Conservation (phyloP, 1,140 invertebrate genomes). For the Hyles vespertilio region DNA sequence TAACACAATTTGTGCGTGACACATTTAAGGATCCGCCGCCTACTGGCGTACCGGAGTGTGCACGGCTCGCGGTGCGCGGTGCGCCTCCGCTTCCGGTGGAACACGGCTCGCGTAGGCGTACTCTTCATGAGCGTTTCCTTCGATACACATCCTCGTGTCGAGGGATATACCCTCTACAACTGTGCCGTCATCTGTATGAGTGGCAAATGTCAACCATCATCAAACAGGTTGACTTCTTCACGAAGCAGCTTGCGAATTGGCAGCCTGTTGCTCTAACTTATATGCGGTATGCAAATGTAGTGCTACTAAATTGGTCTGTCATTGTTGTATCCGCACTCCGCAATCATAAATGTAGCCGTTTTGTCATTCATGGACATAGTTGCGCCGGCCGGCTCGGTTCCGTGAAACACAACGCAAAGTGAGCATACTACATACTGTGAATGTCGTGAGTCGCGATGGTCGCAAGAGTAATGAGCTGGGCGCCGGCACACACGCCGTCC, state of each 20-base stretch:
- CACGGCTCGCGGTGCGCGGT: constrained; percentile 26
- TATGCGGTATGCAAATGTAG: constrained; percentile 33
- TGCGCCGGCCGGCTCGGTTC: constrained; percentile 17
- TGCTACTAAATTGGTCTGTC: constrained; percentile 34
- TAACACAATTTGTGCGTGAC: not conserved
- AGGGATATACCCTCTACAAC: constrained; percentile 11
- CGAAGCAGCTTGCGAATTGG: not conserved
- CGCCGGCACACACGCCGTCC: no score
- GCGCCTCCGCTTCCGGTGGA: constrained; percentile 62
- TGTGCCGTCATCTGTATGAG: no score
- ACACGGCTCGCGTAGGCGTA: constrained; percentile 44
- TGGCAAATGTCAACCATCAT: no score
- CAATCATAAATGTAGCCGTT: constrained; percentile 17
- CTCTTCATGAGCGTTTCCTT: constrained; percentile 63
- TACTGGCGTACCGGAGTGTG: constrained; percentile 23
- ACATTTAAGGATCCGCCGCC: constrained; percentile 36
- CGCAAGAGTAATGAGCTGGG: no score
- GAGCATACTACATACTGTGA: no score
- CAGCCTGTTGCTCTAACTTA: constrained; percentile 26
- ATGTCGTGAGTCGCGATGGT: no score
- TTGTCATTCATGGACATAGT: constrained; percentile 29
- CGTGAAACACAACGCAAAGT: constrained; percentile 13
- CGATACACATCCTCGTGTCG: constrained; percentile 43
- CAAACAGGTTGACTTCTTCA: no score
- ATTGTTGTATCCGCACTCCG: constrained; percentile 26